Conservation (phyloP, 2,113 vertebrate species). For the Tympanuchus pallidicinctus region DNA sequence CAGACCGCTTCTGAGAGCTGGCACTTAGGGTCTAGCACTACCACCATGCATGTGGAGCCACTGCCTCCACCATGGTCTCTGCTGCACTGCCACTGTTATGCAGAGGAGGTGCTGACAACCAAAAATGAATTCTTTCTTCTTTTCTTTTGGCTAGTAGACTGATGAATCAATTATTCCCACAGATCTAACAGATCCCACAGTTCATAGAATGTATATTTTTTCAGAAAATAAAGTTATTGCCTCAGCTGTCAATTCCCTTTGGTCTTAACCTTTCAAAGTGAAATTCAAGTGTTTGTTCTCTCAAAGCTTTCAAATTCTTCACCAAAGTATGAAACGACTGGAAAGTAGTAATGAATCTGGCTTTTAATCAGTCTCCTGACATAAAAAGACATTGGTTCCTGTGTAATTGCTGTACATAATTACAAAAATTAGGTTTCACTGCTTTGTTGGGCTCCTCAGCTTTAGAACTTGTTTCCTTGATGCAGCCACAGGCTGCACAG, state of each 20-base stretch:
- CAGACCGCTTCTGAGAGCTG: background rate
- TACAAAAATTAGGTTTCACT: background rate
- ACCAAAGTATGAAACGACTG: constrained; percentile 31
- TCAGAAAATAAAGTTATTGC: background rate
- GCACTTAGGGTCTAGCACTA: background rate
- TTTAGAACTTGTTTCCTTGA: background rate
- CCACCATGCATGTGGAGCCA: fast-evolving
- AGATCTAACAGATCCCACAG: background rate
- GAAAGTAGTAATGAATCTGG: constrained; percentile 11
- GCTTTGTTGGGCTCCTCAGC: background rate
- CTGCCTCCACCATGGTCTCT: background rate
- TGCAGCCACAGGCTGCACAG: background rate
- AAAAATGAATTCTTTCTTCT: background rate
- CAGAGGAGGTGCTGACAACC: background rate
- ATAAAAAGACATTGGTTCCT: constrained; percentile 13
- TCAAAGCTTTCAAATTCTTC: constrained; percentile 42
- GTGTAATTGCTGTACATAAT: constrained; percentile 39
- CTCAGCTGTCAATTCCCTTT: background rate
- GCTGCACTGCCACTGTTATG: fast-evolving
- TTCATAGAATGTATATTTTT: background rate
- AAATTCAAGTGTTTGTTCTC: constrained; percentile 46
- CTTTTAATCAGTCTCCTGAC: constrained; percentile 15
- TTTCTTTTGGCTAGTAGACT: background rate
- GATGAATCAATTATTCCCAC: constrained; percentile 5
- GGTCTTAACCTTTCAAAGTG: constrained; percentile 33